Base-by-base conservation (phyloP, 2,797 vertebrate species). In the Protosalanx chinensis region DNA sequence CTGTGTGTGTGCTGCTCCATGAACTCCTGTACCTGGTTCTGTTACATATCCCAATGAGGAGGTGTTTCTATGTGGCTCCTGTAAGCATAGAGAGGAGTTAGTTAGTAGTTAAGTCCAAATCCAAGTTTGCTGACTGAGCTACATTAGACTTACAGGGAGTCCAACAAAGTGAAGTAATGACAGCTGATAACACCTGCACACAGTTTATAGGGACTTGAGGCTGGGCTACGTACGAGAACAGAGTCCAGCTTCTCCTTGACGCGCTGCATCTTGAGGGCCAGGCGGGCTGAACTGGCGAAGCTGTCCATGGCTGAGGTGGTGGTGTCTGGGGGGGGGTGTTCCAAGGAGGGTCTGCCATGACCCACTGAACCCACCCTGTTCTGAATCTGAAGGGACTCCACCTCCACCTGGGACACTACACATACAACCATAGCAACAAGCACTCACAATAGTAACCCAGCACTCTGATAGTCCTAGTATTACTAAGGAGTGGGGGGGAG, bases 241-340 rank as follows among this genome's bases (percentile, higher is more conserved):
- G 96, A 96, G 83, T 98, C 92, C 8, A 99, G 91, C 67, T 93
- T 96, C 79, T 97, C 93, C 82, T 95, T 95, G 53, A 98, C 93
- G 77, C 90, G 91, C 81, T 95, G 94, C 93, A 97, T 94, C 86
- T 94, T 96, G 79, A 96, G 15, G 1, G 94, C 94, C 51, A 91
- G 77, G 79, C 90, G 92, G 68, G 94, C 91, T 67, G 90, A 73
- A 20, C 70, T 92, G 64, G 90, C 83, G 56, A 92, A 94, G 51
- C 91, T 92, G 76, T 95, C 94, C 85, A 92, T 79, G 4, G 89
- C 85, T 51, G 86, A 86, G 10, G 84, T 77, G 8, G 82, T 67
- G 4, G 88, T 76, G 72, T 89, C 90, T 80, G 88, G 91, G 72
- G 90, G 76, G 1, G 73, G 65, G 32, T 69, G 68, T 77, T 93